phyloP scores from a whole-genome alignment of 2,797 vertebrate genomes.

The Meda fulgida region DNA sequence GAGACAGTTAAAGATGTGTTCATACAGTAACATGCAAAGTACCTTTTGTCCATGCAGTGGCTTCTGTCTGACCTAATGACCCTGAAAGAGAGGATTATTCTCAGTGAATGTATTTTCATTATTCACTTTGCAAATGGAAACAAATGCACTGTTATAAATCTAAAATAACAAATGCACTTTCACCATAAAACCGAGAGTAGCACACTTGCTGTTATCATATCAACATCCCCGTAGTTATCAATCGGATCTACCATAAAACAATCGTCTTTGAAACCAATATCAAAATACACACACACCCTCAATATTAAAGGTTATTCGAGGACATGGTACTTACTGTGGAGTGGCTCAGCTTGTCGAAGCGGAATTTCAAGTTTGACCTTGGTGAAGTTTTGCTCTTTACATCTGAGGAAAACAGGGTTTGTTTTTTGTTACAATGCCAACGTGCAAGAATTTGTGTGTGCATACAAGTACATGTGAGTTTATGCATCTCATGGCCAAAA shows the following conservation, averaged over 20 bases:
- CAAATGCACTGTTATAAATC: background rate
- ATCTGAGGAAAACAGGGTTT: slow-evolving; percentile 69
- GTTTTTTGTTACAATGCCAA: background rate
- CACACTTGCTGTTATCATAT: background rate
- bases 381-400: slow-evolving; percentile 92
- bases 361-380: slow-evolving; percentile 94
- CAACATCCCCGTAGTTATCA: background rate
- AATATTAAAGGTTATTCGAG: background rate
- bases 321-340: slow-evolving; percentile 75
- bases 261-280: background rate
- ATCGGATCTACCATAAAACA: background rate
- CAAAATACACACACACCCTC: background rate
- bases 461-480: background rate
- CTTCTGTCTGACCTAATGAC: slow-evolving; percentile 53
- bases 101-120: background rate
- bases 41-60: slow-evolving; percentile 52
- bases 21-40: background rate
- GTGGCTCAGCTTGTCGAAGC: slow-evolving; percentile 95
- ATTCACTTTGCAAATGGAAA: background rate
- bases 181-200: background rate
- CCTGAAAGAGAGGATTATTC: slow-evolving; percentile 53
- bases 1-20: background rate
- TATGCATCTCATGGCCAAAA: background rate
- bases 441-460: background rate
- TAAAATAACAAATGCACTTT: background rate